Percentiles rank a stretch among this genome's conserved stretches.
phyloP scores from a whole-genome alignment of 2,797 vertebrate genomes.

The Caiman crocodilus region DNA sequence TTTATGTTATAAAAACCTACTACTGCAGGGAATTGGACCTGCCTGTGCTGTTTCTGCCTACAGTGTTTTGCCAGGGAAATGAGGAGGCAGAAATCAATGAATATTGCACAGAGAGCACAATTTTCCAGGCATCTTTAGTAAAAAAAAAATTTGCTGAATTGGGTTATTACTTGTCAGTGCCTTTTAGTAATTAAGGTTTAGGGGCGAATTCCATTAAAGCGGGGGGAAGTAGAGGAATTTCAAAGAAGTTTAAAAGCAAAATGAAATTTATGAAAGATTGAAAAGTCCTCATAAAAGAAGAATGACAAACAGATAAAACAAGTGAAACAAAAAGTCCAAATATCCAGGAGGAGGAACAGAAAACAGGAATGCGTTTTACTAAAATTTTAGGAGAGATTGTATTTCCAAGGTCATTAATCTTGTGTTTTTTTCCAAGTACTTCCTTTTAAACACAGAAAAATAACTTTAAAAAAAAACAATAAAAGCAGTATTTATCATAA shows the following conservation, averaged over 20 bases:
- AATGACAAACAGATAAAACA: not conserved
- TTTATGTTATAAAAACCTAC: not conserved
- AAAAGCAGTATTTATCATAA: not conserved
- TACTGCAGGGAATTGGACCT: not conserved
- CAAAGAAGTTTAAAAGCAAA: not conserved
- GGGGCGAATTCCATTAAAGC: not conserved
- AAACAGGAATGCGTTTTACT: not conserved
- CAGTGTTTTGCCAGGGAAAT: not conserved
- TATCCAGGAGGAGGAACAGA: not conserved
- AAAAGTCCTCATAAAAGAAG: not conserved
- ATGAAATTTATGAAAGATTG: not conserved
- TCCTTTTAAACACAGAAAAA: not conserved
- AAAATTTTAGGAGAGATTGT: not conserved
- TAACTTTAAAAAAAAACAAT: not conserved
- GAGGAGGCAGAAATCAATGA: not conserved
- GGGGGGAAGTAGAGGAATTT: rapidly evolving
- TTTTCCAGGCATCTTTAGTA: not conserved
- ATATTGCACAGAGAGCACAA: rapidly evolving
- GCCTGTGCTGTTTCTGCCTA: rapidly evolving
- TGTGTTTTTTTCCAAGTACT: not conserved
- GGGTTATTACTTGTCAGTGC: too few relatives aligned
- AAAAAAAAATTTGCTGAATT: too few relatives aligned
- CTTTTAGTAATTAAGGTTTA: too few relatives aligned
- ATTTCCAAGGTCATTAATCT: not conserved
- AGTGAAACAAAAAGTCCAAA: not conserved